Evolutionary conservation across 2,888 invertebrate genomes (phyloP), one percentile per base, ranked within the genome.

Genomic region (Asteroscopus sphinx): DNA sequence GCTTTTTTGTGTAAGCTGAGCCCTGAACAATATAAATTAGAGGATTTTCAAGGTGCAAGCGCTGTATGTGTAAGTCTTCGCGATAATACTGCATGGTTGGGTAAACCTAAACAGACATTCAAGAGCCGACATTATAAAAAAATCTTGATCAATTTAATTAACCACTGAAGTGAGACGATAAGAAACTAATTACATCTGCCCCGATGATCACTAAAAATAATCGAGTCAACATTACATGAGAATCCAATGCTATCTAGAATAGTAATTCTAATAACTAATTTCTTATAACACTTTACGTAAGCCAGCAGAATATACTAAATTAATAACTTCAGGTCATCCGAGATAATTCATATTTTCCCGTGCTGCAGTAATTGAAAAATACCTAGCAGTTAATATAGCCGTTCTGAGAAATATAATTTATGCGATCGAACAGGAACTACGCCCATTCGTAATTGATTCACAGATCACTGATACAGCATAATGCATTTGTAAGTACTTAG

Each of bases 401-500:
- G n/a, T 36, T 17, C 46, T 32, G 3, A 45, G 44, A 41, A 30
- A 37, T 49, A 64, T 37, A 53, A 56, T 54, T 3, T 48, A 70
- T 67, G 52, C 30, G 32, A 45, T 30, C 15, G 32, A 63, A 57
- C 57, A 67, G 64, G 57, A 71, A 72, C 63, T 57, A 52, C 56
- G 57, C 63, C 71, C 45, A 64, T 45, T 56, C 35, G 49, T 67
- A 75, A 73, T 55, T 72, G 76, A 64, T 75, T 75, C 57, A 71
- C 42, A 74, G 75, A 70, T 74, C 75, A 67, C 42, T 63, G 68
- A 63, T 71, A 74, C 25, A 45, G 33, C 39, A 57, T 66, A 72
- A 69, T 72, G 72, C 59, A 71, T 71, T 49, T 46, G 39, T 36
- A 26, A 44, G 53, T 41, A 58, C 51, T 64, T 36, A 44, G 25